These are phyloP conservation scores for Exocentrus adspersus DNA, from an alignment of 2,888 invertebrate genomes.

Conservation along the genomic window DNA sequence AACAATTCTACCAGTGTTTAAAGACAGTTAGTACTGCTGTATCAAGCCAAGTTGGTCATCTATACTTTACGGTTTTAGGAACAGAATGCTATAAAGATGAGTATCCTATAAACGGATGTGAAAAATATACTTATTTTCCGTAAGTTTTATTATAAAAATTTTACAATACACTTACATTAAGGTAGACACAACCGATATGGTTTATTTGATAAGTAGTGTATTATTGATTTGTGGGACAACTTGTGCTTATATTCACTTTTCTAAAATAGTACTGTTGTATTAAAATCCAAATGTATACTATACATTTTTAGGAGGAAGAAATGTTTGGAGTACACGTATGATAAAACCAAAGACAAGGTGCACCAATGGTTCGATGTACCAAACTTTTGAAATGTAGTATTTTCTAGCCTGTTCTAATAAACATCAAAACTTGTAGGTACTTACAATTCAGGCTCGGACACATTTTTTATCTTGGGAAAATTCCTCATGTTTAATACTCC, in stretches of 20 bases:
- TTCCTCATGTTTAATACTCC: slow-evolving; percentile 21
- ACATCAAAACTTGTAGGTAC: slow-evolving; percentile 27
- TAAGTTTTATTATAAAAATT: slow-evolving; percentile 60
- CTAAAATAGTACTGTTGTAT: no score
- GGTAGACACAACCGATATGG: no score
- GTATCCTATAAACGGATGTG: slow-evolving; percentile 67
- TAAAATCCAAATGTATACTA: no score
- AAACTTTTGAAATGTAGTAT: slow-evolving; percentile 55
- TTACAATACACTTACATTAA: no score
- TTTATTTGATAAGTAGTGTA: no score
- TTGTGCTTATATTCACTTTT: no score
- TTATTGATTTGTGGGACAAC: no score
- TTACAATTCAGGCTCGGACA: slow-evolving; percentile 36
- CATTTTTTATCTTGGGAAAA: slow-evolving; percentile 23
- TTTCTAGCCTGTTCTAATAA: background rate
- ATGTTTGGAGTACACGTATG: slow-evolving; percentile 65
- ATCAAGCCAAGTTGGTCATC: slow-evolving; percentile 64
- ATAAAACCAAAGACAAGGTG: slow-evolving; percentile 56
- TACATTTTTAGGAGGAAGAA: slow-evolving; percentile 48
- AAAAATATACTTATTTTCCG: slow-evolving; percentile 59
- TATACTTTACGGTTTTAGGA: slow-evolving; percentile 68
- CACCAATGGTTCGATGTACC: slow-evolving; percentile 72
- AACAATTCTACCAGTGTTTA: slow-evolving; percentile 66
- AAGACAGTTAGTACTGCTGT: slow-evolving; percentile 57
- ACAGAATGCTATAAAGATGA: slow-evolving; percentile 71